These are phyloP conservation scores for Ginglymostoma cirratum DNA, from an alignment of 2,113 vertebrate genomes.

Conservation along the genomic window DNA sequence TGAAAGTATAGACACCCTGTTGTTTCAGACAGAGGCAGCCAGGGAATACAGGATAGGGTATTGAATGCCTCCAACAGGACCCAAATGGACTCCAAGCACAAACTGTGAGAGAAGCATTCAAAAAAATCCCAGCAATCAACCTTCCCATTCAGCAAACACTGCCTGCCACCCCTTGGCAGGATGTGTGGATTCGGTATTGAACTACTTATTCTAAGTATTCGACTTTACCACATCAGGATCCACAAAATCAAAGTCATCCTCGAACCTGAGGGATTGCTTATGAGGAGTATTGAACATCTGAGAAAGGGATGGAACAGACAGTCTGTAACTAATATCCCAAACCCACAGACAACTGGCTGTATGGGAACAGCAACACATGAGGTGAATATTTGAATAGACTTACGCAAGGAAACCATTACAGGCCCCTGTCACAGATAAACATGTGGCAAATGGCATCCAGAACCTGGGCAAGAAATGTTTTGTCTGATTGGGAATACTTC, in stretches of 20 bases:
- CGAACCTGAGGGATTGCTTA: no score
- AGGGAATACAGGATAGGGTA: not conserved
- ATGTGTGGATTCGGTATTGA: no score
- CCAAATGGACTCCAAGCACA: no score
- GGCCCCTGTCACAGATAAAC: not conserved
- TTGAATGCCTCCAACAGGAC: not conserved
- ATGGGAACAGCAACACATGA: not conserved
- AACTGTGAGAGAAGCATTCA: no score
- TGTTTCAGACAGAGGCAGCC: not conserved
- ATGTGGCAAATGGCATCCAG: not conserved
- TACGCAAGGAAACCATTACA: not conserved
- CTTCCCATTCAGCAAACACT: no score
- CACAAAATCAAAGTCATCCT: no score
- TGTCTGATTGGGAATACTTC: not conserved
- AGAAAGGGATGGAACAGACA: not conserved
- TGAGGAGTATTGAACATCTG: no score
- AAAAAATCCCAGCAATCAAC: no score
- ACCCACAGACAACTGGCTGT: not conserved
- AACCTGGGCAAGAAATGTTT: not conserved
- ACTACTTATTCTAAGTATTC: no score
- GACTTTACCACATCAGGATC: no score
- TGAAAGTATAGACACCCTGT: no score
- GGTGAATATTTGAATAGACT: not conserved
- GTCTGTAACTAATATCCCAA: not conserved
- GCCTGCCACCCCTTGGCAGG: no score